Percentiles rank a stretch among this genome's conserved stretches.
phyloP scores from a whole-genome alignment of 2,888 invertebrate species.

The Polymixis lichenea region DNA sequence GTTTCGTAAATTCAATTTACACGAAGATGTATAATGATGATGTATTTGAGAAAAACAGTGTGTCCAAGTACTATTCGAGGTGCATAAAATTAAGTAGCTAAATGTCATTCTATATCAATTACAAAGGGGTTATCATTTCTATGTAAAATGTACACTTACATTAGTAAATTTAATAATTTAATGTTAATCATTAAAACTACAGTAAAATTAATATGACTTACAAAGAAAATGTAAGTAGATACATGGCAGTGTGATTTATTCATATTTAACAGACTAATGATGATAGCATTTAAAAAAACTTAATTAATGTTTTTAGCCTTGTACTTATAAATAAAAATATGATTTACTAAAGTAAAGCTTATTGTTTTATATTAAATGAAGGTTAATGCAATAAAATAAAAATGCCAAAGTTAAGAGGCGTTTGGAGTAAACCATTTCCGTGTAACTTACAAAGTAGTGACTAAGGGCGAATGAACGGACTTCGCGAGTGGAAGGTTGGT shows the following conservation, averaged over 20 bases:
- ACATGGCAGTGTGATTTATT: conserved; percentile 72
- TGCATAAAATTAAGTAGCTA: conserved; percentile 77
- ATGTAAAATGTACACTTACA: conserved; percentile 81
- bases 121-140: conserved; percentile 73
- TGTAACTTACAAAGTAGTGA: conserved; percentile 58
- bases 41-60: conserved; percentile 40
- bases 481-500: conserved; percentile 39
- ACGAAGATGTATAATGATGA: conserved; percentile 2
- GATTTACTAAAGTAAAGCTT: conserved; percentile 54
- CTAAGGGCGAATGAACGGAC: conserved; percentile 48
- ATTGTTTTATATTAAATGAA: conserved; percentile 40
- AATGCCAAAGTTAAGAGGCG: conserved; percentile 11
- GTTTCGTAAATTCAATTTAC: conserved; percentile 20
- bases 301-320: conserved; percentile 52
- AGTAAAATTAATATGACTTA: conserved; percentile 61
- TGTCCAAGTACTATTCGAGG: conserved; percentile 72
- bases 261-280: conserved; percentile 46
- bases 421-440: conserved; percentile 10
- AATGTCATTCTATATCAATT: conserved; percentile 68
- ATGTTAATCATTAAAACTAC: conserved; percentile 56
- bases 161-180: conserved; percentile 77
- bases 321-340: conserved; percentile 35
- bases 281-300: conserved; percentile 36
- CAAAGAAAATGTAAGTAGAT: conserved; percentile 58
- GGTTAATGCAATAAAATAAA: conserved; percentile 8